Percentiles rank a stretch among this genome's conserved stretches.
These are phyloP conservation scores for Brachystomella parvula DNA, from an alignment of 1,140 invertebrate species.

Conservation along the genomic window DNA sequence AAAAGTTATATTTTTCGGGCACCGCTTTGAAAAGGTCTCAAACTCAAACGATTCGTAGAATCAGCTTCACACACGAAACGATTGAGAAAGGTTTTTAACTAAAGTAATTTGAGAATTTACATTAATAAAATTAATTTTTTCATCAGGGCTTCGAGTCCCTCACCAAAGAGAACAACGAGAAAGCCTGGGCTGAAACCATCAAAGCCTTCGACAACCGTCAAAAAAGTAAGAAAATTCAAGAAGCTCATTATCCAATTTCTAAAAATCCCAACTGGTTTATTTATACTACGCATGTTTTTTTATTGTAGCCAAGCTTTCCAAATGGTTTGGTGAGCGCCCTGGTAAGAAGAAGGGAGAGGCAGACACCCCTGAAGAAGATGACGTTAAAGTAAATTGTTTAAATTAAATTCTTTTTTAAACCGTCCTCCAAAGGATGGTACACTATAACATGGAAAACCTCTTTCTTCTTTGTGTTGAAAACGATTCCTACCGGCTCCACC, in stretches of 20 bases:
- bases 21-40: too few relatives aligned
- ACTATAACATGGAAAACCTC: too few relatives aligned
- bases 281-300: conserved; percentile 39
- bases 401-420: not conserved
- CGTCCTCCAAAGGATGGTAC: not conserved
- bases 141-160: conserved; percentile 68
- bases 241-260: conserved; percentile 30
- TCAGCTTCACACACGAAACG: too few relatives aligned
- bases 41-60: too few relatives aligned
- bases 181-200: conserved; percentile 74
- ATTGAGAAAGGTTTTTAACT: conserved; percentile 50
- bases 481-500: too few relatives aligned
- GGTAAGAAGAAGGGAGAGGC: conserved; percentile 80
- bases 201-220: conserved; percentile 77
- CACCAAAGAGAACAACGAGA: conserved; percentile 72
- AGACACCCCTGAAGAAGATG: conserved; percentile 76
- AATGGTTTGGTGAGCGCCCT: conserved; percentile 87
- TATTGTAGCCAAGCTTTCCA: conserved; percentile 69
- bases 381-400: conserved; percentile 51
- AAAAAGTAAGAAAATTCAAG: conserved; percentile 67
- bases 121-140: not conserved
- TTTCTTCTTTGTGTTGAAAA: too few relatives aligned
- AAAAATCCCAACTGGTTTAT: conserved; percentile 55
- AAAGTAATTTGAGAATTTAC: conserved; percentile 63
- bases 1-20: too few relatives aligned